Base-by-base conservation (phyloP, 2,888 invertebrate species). In the Vesta saturnalis region DNA sequence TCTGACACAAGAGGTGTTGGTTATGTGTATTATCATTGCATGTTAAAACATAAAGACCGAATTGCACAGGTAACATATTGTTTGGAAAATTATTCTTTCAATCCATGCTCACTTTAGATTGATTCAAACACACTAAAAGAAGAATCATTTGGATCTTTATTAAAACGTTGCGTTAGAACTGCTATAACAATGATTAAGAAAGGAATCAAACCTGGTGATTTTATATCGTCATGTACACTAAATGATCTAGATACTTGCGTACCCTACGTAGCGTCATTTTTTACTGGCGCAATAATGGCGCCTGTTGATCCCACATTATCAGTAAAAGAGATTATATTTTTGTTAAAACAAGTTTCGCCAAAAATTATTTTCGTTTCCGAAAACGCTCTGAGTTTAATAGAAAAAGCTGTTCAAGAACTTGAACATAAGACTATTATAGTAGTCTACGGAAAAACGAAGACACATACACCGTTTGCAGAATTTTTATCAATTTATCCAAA, bases 151-250 rank as follows among this genome's bases (percentile, higher is more conserved):
- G 14, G 19, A 3, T 6, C 23, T 23, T 14, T 55, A 8, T 23
- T 55, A 15, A 4, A 55, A n/a, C 55, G 55, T 1, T 21, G 4
- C 3, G 15, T 23, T 3, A 15, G 22, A 5, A 4, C 21, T 4
- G 55, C 55, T 1, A n/a, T 21, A 21, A 55, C 55, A 1, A 55
- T 55, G 55, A 1, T n/a, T 4, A 23, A 21, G 1, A 55, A 21
- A 15, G 55, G 55, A 21, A 55, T 55, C 10, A 23, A 23, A 55
- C 55, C 22, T 6, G 55, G 55, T n/a, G 55, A 55, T 15, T 12
- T 10, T 14, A 22, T 55, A 21, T 55, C 55, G 3, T 1, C 21
- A 6, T 55, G 55, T 21, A 23, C 55, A 4, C n/a, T 3, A 8
- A 21, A 55, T 14, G n/a, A 21, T 15, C 21, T 55, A 1, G 23